Evolutionary conservation across 2,113 vertebrate genomes (phyloP).

Genomic region (Genyomyrus donnyi): DNA sequence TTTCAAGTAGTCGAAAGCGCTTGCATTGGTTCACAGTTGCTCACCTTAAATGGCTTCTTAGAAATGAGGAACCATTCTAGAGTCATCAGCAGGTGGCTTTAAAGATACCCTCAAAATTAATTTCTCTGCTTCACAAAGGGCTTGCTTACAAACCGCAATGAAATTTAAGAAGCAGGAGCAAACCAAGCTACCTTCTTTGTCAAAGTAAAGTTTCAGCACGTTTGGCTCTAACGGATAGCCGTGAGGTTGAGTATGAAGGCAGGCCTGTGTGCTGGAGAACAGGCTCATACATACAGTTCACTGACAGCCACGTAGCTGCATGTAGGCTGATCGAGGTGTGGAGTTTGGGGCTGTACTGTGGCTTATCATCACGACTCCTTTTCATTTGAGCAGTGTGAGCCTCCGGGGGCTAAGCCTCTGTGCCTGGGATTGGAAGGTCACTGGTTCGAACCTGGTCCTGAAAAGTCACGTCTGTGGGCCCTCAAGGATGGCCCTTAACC

Average conservation of each 20-base stretch:
- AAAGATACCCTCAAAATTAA: neutral
- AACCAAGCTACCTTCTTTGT: neutral
- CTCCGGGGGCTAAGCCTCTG: too few species aligned
- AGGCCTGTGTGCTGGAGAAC: neutral
- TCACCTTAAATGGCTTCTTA: neutral
- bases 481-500: too few species aligned
- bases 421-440: too few species aligned
- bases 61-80: neutral
- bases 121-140: neutral
- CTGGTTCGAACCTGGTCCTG: too few species aligned
- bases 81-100: neutral
- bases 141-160: neutral
- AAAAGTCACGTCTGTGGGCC: too few species aligned
- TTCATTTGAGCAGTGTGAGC: too few species aligned
- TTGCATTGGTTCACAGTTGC: neutral
- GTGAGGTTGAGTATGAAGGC: neutral
- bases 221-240: neutral
- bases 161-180: neutral
- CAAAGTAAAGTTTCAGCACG: neutral
- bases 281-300: neutral
- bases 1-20: neutral
- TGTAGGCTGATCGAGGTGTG: neutral
- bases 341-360: neutral
- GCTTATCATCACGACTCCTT: too few species aligned
- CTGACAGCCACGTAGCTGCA: neutral